Evolutionary conservation across 2,797 vertebrate genomes (phyloP).

Genomic region (Zalophus californianus): DNA sequence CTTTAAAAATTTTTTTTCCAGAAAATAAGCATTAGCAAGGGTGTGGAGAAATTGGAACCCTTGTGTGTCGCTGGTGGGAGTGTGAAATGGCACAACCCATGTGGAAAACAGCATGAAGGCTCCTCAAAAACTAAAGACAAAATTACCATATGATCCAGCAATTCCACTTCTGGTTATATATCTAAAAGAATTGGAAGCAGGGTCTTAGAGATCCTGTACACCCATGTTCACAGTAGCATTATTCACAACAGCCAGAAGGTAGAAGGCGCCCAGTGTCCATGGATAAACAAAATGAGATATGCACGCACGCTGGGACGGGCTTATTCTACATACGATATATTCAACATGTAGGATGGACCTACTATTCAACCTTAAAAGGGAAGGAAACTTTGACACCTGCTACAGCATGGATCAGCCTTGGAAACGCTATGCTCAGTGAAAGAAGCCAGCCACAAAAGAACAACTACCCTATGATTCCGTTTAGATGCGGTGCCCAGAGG

Average conservation of each 20-base stretch:
- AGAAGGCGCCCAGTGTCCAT: no score
- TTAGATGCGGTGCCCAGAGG: not conserved
- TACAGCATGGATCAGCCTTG: fast-evolving
- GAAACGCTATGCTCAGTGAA: no score
- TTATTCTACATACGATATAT: not conserved
- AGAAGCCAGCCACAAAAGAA: no score
- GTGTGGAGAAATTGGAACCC: not conserved
- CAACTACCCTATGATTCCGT: no score
- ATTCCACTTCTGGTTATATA: not conserved
- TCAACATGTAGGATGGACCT: not conserved
- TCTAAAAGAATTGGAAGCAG: not conserved
- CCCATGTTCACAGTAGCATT: not conserved
- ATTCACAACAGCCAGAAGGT: not conserved
- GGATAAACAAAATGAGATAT: not conserved
- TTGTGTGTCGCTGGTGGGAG: not conserved
- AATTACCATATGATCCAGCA: not conserved
- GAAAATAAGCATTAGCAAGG: not conserved
- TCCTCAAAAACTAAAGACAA: not conserved
- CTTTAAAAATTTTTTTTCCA: not conserved
- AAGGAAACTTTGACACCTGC: not conserved
- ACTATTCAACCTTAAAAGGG: not conserved
- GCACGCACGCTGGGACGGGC: fast-evolving
- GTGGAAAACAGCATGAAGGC: not conserved
- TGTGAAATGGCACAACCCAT: not conserved
- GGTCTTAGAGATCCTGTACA: not conserved